Evolutionary conservation across 2,888 invertebrate species (phyloP).

Genomic region (Yponomeuta malinellus): DNA sequence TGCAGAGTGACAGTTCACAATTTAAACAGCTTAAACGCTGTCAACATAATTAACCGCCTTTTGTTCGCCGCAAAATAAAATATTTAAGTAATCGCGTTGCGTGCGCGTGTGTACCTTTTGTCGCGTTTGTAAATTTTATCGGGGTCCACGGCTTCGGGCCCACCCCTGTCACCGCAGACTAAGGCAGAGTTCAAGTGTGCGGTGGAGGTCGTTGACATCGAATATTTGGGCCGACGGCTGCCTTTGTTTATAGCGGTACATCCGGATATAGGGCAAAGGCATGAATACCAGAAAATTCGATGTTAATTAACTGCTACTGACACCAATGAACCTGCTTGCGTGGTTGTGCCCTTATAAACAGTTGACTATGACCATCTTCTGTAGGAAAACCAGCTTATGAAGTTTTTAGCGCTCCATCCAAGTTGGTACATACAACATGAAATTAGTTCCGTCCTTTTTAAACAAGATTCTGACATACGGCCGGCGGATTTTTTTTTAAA

Average conservation of each 20-base stretch:
- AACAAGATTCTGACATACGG: too few species aligned
- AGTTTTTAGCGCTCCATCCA: too few species aligned
- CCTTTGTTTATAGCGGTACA: constrained; percentile 52
- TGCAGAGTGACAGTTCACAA: neutral
- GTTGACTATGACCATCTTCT: neutral
- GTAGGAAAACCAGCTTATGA: too few species aligned
- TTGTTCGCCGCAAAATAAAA: neutral
- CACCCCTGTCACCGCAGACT: constrained; percentile 57
- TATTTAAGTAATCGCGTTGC: neutral
- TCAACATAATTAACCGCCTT: neutral
- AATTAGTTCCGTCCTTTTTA: too few species aligned
- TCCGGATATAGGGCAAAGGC: constrained; percentile 52
- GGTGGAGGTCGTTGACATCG: constrained; percentile 53
- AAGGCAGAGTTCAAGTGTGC: constrained; percentile 32
- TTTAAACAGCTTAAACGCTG: neutral
- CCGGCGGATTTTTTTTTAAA: too few species aligned
- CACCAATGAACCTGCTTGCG: constrained; percentile 20
- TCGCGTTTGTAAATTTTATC: constrained; percentile 66
- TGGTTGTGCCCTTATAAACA: constrained; percentile 20
- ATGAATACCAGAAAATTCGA: neutral
- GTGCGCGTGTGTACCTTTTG: constrained; percentile 27
- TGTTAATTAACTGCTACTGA: neutral
- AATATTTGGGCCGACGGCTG: constrained; percentile 65
- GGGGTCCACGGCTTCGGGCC: constrained; percentile 40
- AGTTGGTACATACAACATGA: too few species aligned